phyloP scores from a whole-genome alignment of 2,113 vertebrate genomes.

The Channa maculata region DNA sequence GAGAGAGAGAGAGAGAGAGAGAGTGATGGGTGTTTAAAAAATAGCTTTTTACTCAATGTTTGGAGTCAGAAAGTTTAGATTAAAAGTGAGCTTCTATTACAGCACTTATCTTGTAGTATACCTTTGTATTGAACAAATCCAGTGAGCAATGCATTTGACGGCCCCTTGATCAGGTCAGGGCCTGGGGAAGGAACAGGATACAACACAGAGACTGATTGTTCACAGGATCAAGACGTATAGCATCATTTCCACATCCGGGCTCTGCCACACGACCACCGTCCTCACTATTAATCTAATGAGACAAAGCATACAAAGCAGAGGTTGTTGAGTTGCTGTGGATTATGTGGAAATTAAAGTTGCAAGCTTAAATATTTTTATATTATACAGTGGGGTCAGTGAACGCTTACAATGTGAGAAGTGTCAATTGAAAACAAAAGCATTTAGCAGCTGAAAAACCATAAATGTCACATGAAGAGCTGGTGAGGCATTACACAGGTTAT shows the following conservation, averaged over 20 bases:
- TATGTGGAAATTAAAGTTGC: not conserved
- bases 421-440: too few relatives aligned
- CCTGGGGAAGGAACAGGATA: conserved; percentile 29
- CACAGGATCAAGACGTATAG: conserved; percentile 15
- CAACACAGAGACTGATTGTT: conserved; percentile 7
- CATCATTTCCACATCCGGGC: conserved; percentile 27
- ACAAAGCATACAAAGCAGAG: not conserved
- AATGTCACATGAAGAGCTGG: too few relatives aligned
- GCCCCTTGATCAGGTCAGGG: conserved; percentile 5
- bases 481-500: too few relatives aligned
- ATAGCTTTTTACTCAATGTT: conserved; percentile 28
- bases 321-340: not conserved
- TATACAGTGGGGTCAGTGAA: too few relatives aligned
- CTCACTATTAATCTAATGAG: not conserved
- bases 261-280: not conserved
- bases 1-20: conserved; percentile 12
- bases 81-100: conserved; percentile 4
- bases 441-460: too few relatives aligned
- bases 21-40: conserved; percentile 33
- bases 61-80: conserved; percentile 22
- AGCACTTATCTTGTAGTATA: conserved; percentile 19
- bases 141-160: not conserved
- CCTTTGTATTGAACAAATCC: conserved; percentile 19
- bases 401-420: too few relatives aligned
- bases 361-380: too few relatives aligned